A percentile compares a stretch with the other conserved stretches of the same genome.
phyloP scores from a whole-genome alignment of 2,888 invertebrate species.

The Seira sanloemensis region DNA sequence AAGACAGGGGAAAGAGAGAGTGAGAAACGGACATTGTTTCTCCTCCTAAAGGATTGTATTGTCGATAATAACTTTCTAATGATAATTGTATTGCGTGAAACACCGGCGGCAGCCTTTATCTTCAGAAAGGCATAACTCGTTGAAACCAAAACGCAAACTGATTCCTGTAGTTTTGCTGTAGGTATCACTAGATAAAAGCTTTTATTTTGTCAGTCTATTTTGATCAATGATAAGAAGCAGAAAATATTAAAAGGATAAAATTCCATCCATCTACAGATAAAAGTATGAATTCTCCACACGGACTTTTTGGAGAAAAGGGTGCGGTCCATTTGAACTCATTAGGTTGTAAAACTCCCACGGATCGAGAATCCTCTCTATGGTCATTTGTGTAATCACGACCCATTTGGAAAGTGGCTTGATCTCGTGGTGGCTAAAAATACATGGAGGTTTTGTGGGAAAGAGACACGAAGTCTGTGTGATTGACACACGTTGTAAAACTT shows the following conservation, averaged over 20 bases:
- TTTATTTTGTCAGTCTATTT: constrained; percentile 25
- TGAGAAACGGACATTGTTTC: background rate
- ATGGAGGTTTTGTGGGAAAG: background rate
- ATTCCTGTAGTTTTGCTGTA: constrained; percentile 4
- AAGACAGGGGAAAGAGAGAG: background rate
- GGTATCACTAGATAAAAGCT: background rate
- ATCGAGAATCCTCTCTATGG: constrained; percentile 49
- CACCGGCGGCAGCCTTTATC: background rate
- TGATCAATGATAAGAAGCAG: constrained; percentile 48
- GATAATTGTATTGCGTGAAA: background rate
- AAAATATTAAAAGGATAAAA: background rate
- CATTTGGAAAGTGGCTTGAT: constrained; percentile 50
- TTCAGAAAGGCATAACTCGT: too few relatives aligned
- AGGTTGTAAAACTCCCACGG: constrained; percentile 72
- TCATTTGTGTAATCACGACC: constrained; percentile 58
- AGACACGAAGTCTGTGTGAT: background rate
- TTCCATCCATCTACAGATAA: constrained; percentile 27
- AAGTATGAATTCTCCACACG: constrained; percentile 39
- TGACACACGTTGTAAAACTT: background rate
- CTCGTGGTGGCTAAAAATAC: constrained; percentile 56
- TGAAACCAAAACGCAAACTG: background rate
- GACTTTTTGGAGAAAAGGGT: constrained; percentile 48
- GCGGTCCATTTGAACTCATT: constrained; percentile 66
- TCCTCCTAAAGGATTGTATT: background rate
- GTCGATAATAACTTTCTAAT: constrained; percentile 43